Percentiles rank a stretch among this genome's conserved stretches.
Conservation (phyloP, 2,888 invertebrate genomes). For the Lepas anatifera region DNA sequence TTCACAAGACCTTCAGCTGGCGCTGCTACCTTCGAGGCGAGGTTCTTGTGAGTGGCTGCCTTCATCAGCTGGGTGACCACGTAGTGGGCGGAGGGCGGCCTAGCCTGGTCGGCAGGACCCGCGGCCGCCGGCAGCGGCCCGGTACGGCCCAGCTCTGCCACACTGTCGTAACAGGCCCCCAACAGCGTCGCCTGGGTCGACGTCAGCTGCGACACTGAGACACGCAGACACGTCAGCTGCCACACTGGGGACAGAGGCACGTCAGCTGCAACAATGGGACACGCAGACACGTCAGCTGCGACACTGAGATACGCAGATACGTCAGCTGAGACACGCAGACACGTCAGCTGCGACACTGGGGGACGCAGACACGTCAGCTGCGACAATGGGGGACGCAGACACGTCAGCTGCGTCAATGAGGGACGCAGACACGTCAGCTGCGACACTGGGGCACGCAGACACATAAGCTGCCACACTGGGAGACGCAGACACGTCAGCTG, state of each 20-base stretch:
- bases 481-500: too few species aligned
- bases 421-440: too few species aligned
- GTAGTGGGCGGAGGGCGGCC: slow-evolving; percentile 25
- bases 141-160: slow-evolving; percentile 53
- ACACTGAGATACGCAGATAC: too few species aligned
- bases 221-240: too few species aligned
- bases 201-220: slow-evolving; percentile 20
- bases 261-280: too few species aligned
- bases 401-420: too few species aligned
- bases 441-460: too few species aligned
- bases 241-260: too few species aligned
- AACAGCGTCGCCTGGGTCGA: slow-evolving; percentile 18
- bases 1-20: too few species aligned
- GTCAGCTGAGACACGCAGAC: too few species aligned
- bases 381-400: background rate
- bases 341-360: background rate
- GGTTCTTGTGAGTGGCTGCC: slow-evolving; percentile 56
- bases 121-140: slow-evolving; percentile 51
- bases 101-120: slow-evolving; percentile 37
- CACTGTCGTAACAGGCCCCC: slow-evolving; percentile 36
- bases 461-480: too few species aligned
- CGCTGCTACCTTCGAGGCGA: slow-evolving; percentile 56
- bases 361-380: background rate
- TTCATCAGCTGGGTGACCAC: slow-evolving; percentile 52
- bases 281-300: too few species aligned